phyloP scores from a whole-genome alignment of 2,888 invertebrate species.

The Crocallis elinguaria region DNA sequence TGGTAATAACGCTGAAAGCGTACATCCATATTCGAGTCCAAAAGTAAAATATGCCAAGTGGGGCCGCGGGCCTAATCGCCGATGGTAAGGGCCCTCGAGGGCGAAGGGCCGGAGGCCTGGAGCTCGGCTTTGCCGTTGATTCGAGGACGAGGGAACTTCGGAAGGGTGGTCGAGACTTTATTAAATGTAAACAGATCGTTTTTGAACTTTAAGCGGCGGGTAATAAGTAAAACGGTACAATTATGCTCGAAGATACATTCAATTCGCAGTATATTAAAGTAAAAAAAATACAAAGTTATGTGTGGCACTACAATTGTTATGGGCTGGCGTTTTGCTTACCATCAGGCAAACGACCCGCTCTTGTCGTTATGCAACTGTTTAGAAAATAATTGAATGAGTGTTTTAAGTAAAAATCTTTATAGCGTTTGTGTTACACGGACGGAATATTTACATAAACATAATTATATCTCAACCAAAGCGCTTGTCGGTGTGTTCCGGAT shows the following conservation, averaged over 20 bases:
- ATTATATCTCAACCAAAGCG: too few species aligned
- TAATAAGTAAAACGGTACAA: background rate
- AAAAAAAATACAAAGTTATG: too few species aligned
- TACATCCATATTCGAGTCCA: constrained; percentile 3
- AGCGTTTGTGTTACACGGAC: too few species aligned
- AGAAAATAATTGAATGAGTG: too few species aligned
- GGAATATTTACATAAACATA: too few species aligned
- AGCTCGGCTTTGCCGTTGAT: constrained; percentile 4
- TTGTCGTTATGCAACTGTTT: too few species aligned
- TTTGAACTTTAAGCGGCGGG: constrained; percentile 1
- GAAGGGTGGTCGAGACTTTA: constrained; percentile 24
- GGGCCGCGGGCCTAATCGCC: constrained; percentile 12
- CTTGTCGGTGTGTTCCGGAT: too few species aligned
- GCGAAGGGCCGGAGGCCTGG: background rate
- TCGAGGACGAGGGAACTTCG: background rate
- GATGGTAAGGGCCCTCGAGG: constrained; percentile 9
- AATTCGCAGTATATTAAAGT: too few species aligned
- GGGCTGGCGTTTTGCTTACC: too few species aligned
- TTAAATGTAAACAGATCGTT: constrained; percentile 8
- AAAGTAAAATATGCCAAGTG: constrained; percentile 17
- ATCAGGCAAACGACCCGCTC: too few species aligned
- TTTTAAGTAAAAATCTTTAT: too few species aligned
- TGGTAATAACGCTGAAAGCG: background rate
- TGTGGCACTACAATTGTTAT: too few species aligned
- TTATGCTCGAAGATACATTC: background rate